These are phyloP conservation scores for Bubalus kerabau DNA, from an alignment of 2,113 vertebrate genomes.

Conservation along the genomic window DNA sequence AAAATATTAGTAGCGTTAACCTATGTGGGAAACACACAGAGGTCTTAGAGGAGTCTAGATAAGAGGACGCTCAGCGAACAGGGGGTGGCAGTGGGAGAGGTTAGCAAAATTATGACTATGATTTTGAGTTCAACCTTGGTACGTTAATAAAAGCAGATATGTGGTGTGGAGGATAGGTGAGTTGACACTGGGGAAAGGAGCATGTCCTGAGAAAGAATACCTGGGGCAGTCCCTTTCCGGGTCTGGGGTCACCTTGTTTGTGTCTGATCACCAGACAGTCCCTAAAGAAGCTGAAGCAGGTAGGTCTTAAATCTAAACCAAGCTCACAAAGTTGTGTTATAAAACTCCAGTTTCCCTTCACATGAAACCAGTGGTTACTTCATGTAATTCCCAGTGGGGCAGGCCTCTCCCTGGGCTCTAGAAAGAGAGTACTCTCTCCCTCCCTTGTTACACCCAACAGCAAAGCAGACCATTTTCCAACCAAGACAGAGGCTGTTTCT, in stretches of 20 bases:
- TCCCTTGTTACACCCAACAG: not conserved
- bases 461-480: not conserved
- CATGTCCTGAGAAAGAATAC: not conserved
- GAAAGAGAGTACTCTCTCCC: not conserved
- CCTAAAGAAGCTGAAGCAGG: not conserved
- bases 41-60: not conserved
- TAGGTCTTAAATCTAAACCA: not conserved
- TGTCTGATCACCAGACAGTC: not conserved
- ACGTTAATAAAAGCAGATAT: not conserved
- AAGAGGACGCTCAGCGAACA: not conserved
- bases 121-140: not conserved
- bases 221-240: not conserved
- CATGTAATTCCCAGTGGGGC: not conserved
- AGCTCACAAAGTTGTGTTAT: not conserved
- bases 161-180: not conserved
- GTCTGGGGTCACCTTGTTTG: not conserved
- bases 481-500: not conserved
- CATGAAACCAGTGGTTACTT: not conserved
- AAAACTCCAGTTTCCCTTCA: not conserved
- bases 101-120: not conserved
- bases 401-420: not conserved
- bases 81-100: not conserved
- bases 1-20: not conserved
- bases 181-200: not conserved
- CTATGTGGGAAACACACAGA: not conserved